Base-by-base conservation (phyloP, 2,113 vertebrate species). In the Peucedramus taeniatus region DNA sequence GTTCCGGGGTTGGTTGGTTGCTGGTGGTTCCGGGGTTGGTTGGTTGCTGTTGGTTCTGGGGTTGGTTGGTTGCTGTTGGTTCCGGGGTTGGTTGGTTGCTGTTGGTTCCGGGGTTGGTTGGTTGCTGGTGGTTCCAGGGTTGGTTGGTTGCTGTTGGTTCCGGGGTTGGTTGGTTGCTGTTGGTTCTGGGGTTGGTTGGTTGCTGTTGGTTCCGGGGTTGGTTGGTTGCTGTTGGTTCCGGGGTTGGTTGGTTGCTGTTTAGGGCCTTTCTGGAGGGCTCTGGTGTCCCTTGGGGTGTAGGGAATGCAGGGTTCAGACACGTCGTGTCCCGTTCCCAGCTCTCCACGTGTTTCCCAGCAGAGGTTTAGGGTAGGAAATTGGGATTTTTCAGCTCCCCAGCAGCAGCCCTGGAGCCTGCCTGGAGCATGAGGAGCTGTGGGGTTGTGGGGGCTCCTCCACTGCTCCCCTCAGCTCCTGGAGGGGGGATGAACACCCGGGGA, bases 261-360 rank as follows among this genome's bases (percentile, higher is more conserved):
- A 57, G 61, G 65, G 19, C 10, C 1, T 2, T 40, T 56, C 16
- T 3, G 51, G 74, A 83, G 44, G 28, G 81, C 15, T 31, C 47
- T 14, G 33, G 6, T 22, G 50, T 53, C 31, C 37, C 15, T 1
- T 9, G 27, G 60, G 3, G 6, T 10, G 30, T 1, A 21, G 45
- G 69, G 20, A 5, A 4, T 4, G 53, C 26, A 2, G 70, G 40
- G n/a, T 64, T 42, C 16, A 1, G 76, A 61, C 23, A 3, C 31
- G 0, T 4, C 7, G 11, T 0, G 1, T 45, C 68, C 45, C 11
- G 1, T 27, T 92, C 69, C 64, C 4, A 1, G 68, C 56, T 83
- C 27, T 39, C 70, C 49, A 3, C 1, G 0, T 1, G 0, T n/a
- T 89, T 84, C n/a, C 77, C n/a, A 15, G 6, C 0, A 2, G 13